phyloP scores from a whole-genome alignment of 2,113 vertebrate genomes.

The Setophaga kirtlandii region DNA sequence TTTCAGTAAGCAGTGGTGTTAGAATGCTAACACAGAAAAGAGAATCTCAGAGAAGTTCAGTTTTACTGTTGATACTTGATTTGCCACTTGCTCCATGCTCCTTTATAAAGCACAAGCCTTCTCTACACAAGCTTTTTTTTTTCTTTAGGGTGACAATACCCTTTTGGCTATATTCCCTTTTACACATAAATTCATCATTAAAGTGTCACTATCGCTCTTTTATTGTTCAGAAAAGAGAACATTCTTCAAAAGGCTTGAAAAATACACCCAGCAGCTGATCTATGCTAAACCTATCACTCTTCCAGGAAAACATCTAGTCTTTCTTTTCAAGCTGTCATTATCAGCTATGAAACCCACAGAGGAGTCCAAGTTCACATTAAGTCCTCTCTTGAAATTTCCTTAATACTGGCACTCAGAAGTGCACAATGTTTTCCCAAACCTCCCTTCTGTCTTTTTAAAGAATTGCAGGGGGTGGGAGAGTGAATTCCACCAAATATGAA shows the following conservation, averaged over 20 bases:
- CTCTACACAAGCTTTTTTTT: background rate
- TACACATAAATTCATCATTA: background rate
- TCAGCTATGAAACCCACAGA: background rate
- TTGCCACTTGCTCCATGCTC: background rate
- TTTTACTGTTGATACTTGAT: background rate
- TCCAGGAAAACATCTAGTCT: background rate
- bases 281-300: background rate
- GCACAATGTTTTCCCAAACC: background rate
- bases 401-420: background rate
- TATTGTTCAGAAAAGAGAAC: background rate
- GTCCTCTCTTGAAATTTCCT: background rate
- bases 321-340: background rate
- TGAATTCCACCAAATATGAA: background rate
- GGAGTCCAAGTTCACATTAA: background rate
- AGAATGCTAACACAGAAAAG: background rate
- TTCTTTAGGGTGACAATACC: background rate
- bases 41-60: background rate
- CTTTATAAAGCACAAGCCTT: background rate
- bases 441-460: background rate
- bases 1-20: background rate
- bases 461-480: background rate
- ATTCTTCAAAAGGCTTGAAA: constrained; percentile 2
- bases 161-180: background rate
- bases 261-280: background rate
- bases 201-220: background rate